Conservation (phyloP, 2,888 invertebrate species). For the Spodoptera littoralis region DNA sequence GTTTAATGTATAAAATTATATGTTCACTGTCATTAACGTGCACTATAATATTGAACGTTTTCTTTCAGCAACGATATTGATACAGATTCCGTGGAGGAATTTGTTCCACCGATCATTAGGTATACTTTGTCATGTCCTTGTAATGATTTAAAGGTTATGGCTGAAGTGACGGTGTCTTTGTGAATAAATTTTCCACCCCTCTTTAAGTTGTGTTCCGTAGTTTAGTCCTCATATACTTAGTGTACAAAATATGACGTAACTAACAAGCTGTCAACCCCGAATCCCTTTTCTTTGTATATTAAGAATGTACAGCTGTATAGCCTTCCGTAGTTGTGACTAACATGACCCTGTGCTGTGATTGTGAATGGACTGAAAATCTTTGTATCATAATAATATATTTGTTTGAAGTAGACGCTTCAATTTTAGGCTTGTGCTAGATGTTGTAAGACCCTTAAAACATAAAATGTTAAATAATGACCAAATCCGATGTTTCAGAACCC, state of each 20-base stretch:
- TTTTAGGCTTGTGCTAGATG: constrained; percentile 22
- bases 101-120: constrained; percentile 80
- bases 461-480: too few relatives aligned
- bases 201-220: constrained; percentile 53
- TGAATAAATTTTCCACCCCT: constrained; percentile 68
- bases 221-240: constrained; percentile 20
- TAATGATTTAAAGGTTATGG: constrained; percentile 67
- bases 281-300: constrained; percentile 32
- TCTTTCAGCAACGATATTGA: constrained; percentile 86
- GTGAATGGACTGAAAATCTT: constrained; percentile 30
- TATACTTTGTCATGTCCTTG: constrained; percentile 68
- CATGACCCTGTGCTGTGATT: constrained; percentile 29
- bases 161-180: constrained; percentile 65
- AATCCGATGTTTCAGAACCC: constrained; percentile 1
- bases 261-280: constrained; percentile 48
- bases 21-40: constrained; percentile 56
- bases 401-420: constrained; percentile 33
- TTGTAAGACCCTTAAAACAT: too few relatives aligned
- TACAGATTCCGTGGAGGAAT: constrained; percentile 70
- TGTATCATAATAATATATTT: constrained; percentile 10
- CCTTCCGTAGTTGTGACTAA: constrained; percentile 55
- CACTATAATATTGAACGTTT: constrained; percentile 70
- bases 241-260: constrained; percentile 50
- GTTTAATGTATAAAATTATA: constrained; percentile 52
- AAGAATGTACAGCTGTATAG: constrained; percentile 38